Evolutionary conservation across 1,140 invertebrate species (phyloP).

Genomic region (Brachionus asplanchnoidis): DNA sequence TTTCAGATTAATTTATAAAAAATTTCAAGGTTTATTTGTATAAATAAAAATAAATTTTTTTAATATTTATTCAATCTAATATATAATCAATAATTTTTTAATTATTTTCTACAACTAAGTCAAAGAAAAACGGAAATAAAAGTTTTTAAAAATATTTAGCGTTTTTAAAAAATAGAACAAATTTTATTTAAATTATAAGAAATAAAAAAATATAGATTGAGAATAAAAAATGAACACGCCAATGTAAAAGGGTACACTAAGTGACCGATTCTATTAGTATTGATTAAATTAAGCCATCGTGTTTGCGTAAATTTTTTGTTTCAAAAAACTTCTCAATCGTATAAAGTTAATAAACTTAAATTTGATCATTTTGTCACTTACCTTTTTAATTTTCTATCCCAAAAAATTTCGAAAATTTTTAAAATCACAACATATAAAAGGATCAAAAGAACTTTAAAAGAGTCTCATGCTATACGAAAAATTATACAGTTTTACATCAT

Average conservation of each 20-base stretch:
- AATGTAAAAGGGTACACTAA: neutral
- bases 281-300: constrained; percentile 13
- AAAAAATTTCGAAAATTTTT: neutral
- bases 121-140: neutral
- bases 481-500: constrained; percentile 35
- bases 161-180: neutral
- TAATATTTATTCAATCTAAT: neutral
- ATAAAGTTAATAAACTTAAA: neutral
- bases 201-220: neutral
- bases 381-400: neutral
- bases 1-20: no score
- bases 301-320: constrained; percentile 32
- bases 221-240: neutral
- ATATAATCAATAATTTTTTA: neutral
- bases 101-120: neutral
- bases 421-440: neutral
- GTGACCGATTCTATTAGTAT: neutral
- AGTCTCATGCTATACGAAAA: neutral
- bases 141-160: neutral
- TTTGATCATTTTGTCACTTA: constrained; percentile 18
- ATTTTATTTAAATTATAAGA: neutral
- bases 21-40: no score
- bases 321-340: constrained; percentile 38
- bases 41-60: neutral
- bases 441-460: neutral